Conservation (phyloP, 2,797 vertebrate genomes). For the Enoplosus armatus region DNA sequence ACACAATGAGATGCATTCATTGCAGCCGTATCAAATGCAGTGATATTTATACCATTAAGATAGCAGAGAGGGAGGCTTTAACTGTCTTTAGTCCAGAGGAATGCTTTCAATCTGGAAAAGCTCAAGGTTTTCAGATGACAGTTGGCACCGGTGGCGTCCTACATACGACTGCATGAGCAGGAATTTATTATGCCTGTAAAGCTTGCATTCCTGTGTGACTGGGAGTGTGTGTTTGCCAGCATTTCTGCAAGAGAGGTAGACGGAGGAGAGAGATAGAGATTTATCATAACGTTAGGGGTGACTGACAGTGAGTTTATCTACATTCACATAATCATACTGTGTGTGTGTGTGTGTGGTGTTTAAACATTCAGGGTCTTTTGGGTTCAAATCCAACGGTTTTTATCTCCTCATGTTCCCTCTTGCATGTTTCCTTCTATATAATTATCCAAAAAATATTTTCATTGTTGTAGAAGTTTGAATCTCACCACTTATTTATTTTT, state of each 20-base stretch:
- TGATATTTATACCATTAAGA: neutral
- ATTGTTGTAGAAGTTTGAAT: neutral
- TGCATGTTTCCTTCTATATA: no score
- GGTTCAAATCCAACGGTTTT: neutral
- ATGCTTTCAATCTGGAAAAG: constrained; percentile 56
- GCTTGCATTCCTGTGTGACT: constrained; percentile 41
- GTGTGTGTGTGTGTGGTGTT: neutral
- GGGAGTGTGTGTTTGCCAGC: constrained; percentile 1
- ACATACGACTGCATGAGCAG: constrained; percentile 45
- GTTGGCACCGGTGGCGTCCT: constrained; percentile 47
- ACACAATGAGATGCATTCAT: neutral
- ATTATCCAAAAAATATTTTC: no score
- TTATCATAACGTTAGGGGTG: neutral
- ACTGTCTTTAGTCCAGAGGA: constrained; percentile 42
- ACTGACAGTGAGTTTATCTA: neutral
- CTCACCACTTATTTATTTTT: neutral
- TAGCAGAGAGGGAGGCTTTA: neutral
- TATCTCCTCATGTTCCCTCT: no score
- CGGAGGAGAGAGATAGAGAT: neutral
- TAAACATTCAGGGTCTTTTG: neutral
- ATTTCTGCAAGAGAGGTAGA: constrained; percentile 1
- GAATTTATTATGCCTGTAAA: constrained; percentile 67
- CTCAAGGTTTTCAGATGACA: constrained; percentile 55
- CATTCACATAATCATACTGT: neutral
- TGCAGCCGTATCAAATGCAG: neutral